Evolutionary conservation across 2,113 vertebrate species (phyloP).

Genomic region (Pterophyllum scalare): DNA sequence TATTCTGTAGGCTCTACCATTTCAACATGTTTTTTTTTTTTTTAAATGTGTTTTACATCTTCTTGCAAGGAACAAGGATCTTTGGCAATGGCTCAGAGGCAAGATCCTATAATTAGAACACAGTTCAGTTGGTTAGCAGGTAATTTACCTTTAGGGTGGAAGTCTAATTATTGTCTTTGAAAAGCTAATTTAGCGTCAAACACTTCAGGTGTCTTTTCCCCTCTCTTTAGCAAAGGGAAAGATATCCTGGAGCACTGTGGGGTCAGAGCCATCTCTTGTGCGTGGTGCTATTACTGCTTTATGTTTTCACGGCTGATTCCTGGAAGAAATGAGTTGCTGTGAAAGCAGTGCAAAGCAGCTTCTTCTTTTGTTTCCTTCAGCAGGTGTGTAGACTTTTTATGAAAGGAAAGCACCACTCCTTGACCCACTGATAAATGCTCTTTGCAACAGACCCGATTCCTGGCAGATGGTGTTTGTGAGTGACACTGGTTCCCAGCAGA

Average conservation of each 20-base stretch:
- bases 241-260: slow-evolving; percentile 71
- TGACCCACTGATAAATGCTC: slow-evolving; percentile 75
- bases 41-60: slow-evolving; percentile 79
- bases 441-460: slow-evolving; percentile 75
- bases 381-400: slow-evolving; percentile 52
- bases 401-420: slow-evolving; percentile 46
- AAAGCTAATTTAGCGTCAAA: slow-evolving; percentile 85
- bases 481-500: slow-evolving; percentile 86
- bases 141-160: slow-evolving; percentile 85
- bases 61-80: slow-evolving; percentile 66
- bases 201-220: slow-evolving; percentile 83
- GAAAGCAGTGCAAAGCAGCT: slow-evolving; percentile 7
- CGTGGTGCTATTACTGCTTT: slow-evolving; percentile 44
- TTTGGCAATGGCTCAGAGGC: slow-evolving; percentile 76
- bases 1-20: slow-evolving; percentile 61
- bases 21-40: slow-evolving; percentile 65
- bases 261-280: slow-evolving; percentile 38
- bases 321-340: slow-evolving; percentile 42
- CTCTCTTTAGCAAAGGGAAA: slow-evolving; percentile 75
- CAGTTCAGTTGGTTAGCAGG: slow-evolving; percentile 85
- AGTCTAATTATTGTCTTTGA: slow-evolving; percentile 87
- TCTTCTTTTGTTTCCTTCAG: slow-evolving; percentile 42
- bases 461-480: slow-evolving; percentile 91
- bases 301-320: slow-evolving; percentile 64
- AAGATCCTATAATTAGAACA: slow-evolving; percentile 84